phyloP scores from a whole-genome alignment of 2,113 vertebrate species.

The Corythornis madagascariensis region DNA sequence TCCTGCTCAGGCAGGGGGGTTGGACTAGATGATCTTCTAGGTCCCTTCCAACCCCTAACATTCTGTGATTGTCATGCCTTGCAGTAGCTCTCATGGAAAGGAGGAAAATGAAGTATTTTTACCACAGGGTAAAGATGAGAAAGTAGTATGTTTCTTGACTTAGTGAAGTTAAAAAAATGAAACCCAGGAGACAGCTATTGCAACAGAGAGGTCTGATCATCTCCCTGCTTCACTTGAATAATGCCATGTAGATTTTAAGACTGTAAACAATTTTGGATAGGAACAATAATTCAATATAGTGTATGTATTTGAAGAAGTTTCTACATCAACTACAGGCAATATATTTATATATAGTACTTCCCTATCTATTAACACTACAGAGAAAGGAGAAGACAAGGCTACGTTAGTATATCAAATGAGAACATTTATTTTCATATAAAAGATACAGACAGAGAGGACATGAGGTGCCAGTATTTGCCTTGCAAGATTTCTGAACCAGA shows the following conservation, averaged over 20 bases:
- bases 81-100: neutral
- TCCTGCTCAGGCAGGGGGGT: no score
- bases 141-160: neutral
- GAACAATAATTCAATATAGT: neutral
- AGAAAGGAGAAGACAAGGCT: neutral
- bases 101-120: neutral
- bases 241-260: neutral
- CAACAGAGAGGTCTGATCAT: neutral
- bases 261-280: neutral
- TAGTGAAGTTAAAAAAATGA: neutral
- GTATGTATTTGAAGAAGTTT: neutral
- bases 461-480: neutral
- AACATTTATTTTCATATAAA: neutral
- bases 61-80: neutral
- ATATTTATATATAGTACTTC: neutral
- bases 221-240: no score
- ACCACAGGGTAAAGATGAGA: neutral
- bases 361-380: neutral
- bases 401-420: neutral
- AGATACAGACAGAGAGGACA: neutral
- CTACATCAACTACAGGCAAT: neutral
- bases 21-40: neutral
- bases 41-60: no score
- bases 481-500: neutral
- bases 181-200: neutral